Conservation (phyloP, 2,888 invertebrate species). For the Andrena chrysosceles region DNA sequence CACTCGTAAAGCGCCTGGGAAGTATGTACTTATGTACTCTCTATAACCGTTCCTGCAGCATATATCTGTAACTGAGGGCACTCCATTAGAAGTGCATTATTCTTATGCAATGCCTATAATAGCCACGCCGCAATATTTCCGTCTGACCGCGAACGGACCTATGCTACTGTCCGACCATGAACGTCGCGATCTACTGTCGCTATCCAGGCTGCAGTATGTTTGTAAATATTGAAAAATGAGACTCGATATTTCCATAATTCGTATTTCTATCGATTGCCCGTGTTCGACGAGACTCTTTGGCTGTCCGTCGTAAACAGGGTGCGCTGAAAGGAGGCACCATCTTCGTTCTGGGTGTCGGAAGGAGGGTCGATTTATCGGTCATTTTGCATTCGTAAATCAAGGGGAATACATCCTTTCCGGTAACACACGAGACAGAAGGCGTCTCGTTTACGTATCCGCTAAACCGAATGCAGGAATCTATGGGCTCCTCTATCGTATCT, state of each 20-base stretch:
- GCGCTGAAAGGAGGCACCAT: slow-evolving; percentile 57
- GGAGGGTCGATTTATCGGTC: slow-evolving; percentile 70
- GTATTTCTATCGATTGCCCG: slow-evolving; percentile 16
- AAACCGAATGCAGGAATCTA: slow-evolving; percentile 63
- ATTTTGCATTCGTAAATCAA: slow-evolving; percentile 77
- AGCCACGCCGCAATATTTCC: neutral
- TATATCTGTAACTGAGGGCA: too few species aligned
- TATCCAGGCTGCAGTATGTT: neutral
- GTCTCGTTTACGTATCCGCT: slow-evolving; percentile 70
- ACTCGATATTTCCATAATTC: neutral
- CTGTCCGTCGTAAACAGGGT: slow-evolving; percentile 33
- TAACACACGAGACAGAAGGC: slow-evolving; percentile 67
- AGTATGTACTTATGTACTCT: neutral
- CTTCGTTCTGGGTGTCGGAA: slow-evolving; percentile 64
- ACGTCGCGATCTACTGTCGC: neutral
- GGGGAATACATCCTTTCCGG: slow-evolving; percentile 78
- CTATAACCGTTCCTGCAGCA: neutral
- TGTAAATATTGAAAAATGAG: neutral
- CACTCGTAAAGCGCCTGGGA: neutral
- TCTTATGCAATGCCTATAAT: too few species aligned
- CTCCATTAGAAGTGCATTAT: too few species aligned
- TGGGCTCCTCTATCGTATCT: slow-evolving; percentile 62
- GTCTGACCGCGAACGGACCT: neutral
- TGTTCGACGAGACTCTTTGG: neutral
- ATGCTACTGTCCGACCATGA: neutral